Evolutionary conservation across 92 coral and sea anemone genomes (phyloP), one percentile per base, ranked within the genome.

Genomic region (Umimayanthus kanabou): DNA sequence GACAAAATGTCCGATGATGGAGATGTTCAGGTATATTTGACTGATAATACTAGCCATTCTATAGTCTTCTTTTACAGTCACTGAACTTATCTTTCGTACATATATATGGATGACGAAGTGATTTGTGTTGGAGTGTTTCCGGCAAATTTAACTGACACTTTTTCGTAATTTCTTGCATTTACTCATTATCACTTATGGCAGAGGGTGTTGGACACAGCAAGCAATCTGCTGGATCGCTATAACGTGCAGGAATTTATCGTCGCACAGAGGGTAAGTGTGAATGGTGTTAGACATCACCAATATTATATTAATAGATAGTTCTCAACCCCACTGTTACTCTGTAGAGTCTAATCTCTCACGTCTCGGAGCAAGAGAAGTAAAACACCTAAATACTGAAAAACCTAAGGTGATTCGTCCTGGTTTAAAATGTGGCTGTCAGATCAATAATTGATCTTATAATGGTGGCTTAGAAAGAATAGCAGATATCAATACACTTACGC

Each of bases 191-290:
- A 25, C 16, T 50, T 3, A n/a, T 69, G 50, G 43, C 77, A 83
- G 87, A 45, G 42, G 40, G 78, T 83, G 78, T 43, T 83, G 26
- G 74, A 71, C 42, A 25, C 65, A 72, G 78, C 87, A 13, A 83
- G 87, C 73, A 83, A 83, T 47, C 25, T 83, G 9, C 73, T 83
- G 23, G 67, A 83, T 47, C 42, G 26, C 6, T 26, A 83, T 69
- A 83, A 83, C 18, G 87, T 83, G 14, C 87, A 83, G 23, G 87
- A 83, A 15, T 83, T 83, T 72, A 83, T 83, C 58, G 50, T 83
- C 28, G 87, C 87, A 22, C 87, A 83, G 42, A 55, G 67, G 87
- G 87, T 83, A 47, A 47, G 79, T 75, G 66, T 69, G 37, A 2
- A 25, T 55, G n/a, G 77, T 23, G 20, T n/a, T 23, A 9, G 16